phyloP scores from a whole-genome alignment of 2,113 vertebrate genomes.

The Phocoena sinus region DNA sequence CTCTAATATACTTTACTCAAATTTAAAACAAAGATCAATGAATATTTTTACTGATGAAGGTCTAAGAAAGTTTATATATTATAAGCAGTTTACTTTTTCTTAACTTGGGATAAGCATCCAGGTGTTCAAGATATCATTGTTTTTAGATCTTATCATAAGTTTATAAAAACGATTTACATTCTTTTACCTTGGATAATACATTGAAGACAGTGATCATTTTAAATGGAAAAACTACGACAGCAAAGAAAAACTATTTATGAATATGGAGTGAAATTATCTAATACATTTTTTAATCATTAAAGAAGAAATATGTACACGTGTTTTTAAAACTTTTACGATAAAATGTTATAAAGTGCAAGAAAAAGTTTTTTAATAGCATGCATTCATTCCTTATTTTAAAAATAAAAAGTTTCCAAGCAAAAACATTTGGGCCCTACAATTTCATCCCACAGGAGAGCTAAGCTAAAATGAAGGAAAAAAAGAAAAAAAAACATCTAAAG shows the following conservation, averaged over 20 bases:
- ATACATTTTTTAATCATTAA: constrained; percentile 14
- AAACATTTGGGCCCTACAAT: constrained; percentile 28
- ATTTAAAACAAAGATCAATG: not conserved
- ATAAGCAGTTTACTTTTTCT: not conserved
- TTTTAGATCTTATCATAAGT: not conserved
- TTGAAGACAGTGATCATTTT: not conserved
- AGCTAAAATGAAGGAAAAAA: not conserved
- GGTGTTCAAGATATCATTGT: not conserved
- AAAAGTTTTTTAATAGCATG: constrained; percentile 15
- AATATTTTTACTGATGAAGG: not conserved
- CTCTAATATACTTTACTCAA: not conserved
- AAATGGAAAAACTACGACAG: not conserved
- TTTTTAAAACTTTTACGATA: constrained; percentile 21
- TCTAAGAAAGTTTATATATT: not conserved
- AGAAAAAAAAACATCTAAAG: not conserved
- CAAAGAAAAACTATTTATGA: not conserved
- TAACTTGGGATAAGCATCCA: not conserved
- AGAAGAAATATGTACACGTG: not conserved
- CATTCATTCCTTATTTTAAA: constrained; percentile 6
- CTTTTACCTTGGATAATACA: not conserved
- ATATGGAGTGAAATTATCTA: not conserved
- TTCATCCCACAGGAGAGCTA: constrained; percentile 33
- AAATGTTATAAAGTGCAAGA: not conserved
- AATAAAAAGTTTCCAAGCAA: not conserved
- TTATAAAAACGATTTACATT: not conserved